phyloP scores from a whole-genome alignment of 2,888 invertebrate species.

The Lottia scabra region DNA sequence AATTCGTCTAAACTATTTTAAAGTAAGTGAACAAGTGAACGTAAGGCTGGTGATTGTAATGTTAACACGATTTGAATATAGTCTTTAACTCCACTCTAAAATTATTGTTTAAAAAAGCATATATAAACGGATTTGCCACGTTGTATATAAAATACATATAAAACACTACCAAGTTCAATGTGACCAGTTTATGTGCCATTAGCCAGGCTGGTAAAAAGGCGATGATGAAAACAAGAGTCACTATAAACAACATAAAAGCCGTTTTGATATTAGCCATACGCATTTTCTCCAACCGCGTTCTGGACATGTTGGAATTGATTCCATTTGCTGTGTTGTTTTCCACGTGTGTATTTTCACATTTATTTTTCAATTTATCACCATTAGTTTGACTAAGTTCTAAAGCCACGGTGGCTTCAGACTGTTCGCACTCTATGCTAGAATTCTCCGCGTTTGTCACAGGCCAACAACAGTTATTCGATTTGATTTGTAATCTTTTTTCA shows the following conservation, averaged over 20 bases:
- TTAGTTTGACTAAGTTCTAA: conserved; percentile 32
- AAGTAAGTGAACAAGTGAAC: too few relatives aligned
- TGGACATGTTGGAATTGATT: conserved; percentile 29
- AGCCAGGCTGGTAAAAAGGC: conserved; percentile 67
- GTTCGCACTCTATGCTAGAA: conserved; percentile 27
- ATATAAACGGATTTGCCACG: conserved; percentile 68
- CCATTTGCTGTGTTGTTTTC: conserved; percentile 18
- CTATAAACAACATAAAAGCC: conserved; percentile 68
- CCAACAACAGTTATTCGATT: conserved; percentile 35
- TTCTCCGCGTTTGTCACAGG: conserved; percentile 23
- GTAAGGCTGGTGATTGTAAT: too few relatives aligned
- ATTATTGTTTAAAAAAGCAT: conserved; percentile 68
- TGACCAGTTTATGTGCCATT: conserved; percentile 56
- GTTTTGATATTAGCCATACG: conserved; percentile 67
- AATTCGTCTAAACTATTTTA: too few relatives aligned
- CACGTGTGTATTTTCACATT: not conserved
- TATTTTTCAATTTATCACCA: conserved; percentile 28
- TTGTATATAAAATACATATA: conserved; percentile 69
- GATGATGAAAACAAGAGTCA: conserved; percentile 67
- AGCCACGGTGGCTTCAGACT: conserved; percentile 36
- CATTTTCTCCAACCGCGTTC: conserved; percentile 54
- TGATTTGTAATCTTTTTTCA: conserved; percentile 35
- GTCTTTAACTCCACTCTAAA: conserved; percentile 64
- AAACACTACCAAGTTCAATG: conserved; percentile 59
- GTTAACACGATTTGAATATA: conserved; percentile 40